Base-by-base conservation (phyloP, 2,888 invertebrate genomes). In the Cheilosia soror region DNA sequence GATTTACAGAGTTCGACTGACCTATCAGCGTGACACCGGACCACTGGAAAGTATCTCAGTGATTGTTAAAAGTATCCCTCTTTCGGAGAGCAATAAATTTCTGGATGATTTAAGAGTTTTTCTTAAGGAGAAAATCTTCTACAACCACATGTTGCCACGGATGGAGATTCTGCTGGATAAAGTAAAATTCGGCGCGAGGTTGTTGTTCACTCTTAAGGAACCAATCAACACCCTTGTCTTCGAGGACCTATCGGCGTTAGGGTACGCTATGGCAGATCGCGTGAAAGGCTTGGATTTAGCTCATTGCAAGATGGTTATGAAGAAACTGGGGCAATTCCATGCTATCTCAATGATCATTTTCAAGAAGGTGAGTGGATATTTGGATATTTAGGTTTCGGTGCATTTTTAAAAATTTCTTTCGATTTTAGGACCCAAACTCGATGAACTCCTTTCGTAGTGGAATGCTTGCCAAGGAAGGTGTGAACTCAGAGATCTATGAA, bases 261-360 rank as follows among this genome's bases (percentile, higher is more conserved):
- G 93, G 2, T 94, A 92, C 88, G 89, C 89, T 0, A 93, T 94
- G 90, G 92, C 92, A 0, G 91, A 93, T 88, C 92, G 94, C 25
- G 90, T 91, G 47, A 84, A 89, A 6, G 94, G 94, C 13, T 90
- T 94, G 5, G 93, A 93, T 88, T 88, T 93, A 65, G 89, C 90
- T 0, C 94, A 94, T 80, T 92, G 93, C 53, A 87, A 90, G 31
- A 53, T 93, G 44, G 93, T 93, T 3, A 88, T 94, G 13, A 90
- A 91, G 68, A 93, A 93, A 88, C 88, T 94, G 86, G 94, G 93
- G 0, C 92, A 91, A 87, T 93, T 93, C 88, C 94, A 94, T 88
- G 94, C 93, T 0, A 91, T 93, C 13, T 94, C 94, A 0, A 93
- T 94, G 82, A 91, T 93, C 33, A 87, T 94, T 68, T 91, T 90